A percentile compares a stretch with the other conserved stretches of the same genome.
These are phyloP conservation scores for Mamestra brassicae DNA, from an alignment of 2,888 invertebrate species.

Conservation along the genomic window DNA sequence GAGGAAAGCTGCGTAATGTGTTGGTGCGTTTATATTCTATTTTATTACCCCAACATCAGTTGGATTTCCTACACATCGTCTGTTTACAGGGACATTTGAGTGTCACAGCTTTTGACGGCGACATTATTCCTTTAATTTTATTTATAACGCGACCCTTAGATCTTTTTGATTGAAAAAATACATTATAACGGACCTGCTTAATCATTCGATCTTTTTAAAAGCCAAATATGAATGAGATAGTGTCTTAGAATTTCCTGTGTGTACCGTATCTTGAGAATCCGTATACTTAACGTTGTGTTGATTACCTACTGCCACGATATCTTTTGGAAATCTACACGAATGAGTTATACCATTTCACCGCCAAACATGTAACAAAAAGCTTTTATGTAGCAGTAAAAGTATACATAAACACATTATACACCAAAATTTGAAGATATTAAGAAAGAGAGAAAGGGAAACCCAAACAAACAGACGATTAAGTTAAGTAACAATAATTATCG, in stretches of 20 bases:
- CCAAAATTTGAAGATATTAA: conserved; percentile 31
- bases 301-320: conserved; percentile 23
- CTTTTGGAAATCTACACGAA: conserved; percentile 26
- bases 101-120: conserved; percentile 11
- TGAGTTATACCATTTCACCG: conserved; percentile 12
- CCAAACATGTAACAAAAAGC: conserved; percentile 29
- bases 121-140: conserved; percentile 15
- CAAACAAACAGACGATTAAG: conserved; percentile 47
- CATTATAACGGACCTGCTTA: conserved; percentile 27
- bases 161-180: conserved; percentile 22
- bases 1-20: conserved; percentile 30
- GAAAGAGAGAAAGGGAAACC: conserved; percentile 44
- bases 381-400: conserved; percentile 36
- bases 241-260: conserved; percentile 23
- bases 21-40: conserved; percentile 38
- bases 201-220: conserved; percentile 28
- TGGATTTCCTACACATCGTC: conserved; percentile 31
- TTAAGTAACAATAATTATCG: conserved; percentile 61
- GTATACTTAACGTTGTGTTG: conserved; percentile 13
- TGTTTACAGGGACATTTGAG: conserved; percentile 29
- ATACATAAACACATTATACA: conserved; percentile 24
- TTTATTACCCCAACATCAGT: conserved; percentile 46
- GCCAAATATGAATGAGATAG: conserved; percentile 38
- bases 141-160: conserved; percentile 23
- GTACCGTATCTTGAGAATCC: conserved; percentile 33